Base-by-base conservation (phyloP, 1,140 invertebrate species). In the Halesus radiatus region DNA sequence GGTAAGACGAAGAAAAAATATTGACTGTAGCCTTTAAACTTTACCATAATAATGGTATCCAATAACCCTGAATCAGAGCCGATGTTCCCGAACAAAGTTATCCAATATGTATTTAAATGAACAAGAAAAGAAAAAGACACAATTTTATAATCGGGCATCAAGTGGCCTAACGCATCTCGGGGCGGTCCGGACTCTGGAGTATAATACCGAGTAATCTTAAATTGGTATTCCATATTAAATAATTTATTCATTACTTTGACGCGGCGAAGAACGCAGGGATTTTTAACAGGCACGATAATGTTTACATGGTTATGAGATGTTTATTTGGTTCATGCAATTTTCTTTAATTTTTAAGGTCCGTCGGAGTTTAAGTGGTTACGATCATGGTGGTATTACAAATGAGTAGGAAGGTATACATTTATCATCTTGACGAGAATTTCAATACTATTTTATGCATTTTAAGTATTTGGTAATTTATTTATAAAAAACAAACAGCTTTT, bases 31-130 rank as follows among this genome's bases (percentile, higher is more conserved):
- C 37, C 8, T 45, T 45, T 13, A 45, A 45, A 45, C 37, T 45
- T 45, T 45, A 45, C 37, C 37, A 45, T 23, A 23, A 66, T 29
- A 66, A 66, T 66, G 20, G 60, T n/a, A 16, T 50, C 72, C 78
- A 80, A 80, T 75, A 80, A 79, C 50, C 52, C 72, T 80, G 64
- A 75, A 62, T 75, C 37, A 56, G 37, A 75, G 70, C 53, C 75
- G 74, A 80, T 58, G 37, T 45, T 29, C 37, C 5, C 18, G 37
- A 73, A 70, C 66, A 80, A 56, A 80, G 78, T 80, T 80, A 75
- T 75, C 70, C 78, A 80, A 80, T 80, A 80, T 80, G 60, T 75
- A 80, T 80, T 80, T 80, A 80, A 80, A 80, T 80, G 54, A 75
- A 80, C 66, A 23, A 80, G 58, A 70, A 80, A 74, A 74, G 52